Evolutionary conservation across 2,113 vertebrate species (phyloP), one percentile per base, ranked within the genome.

Genomic region (Planiliza haematocheilus): DNA sequence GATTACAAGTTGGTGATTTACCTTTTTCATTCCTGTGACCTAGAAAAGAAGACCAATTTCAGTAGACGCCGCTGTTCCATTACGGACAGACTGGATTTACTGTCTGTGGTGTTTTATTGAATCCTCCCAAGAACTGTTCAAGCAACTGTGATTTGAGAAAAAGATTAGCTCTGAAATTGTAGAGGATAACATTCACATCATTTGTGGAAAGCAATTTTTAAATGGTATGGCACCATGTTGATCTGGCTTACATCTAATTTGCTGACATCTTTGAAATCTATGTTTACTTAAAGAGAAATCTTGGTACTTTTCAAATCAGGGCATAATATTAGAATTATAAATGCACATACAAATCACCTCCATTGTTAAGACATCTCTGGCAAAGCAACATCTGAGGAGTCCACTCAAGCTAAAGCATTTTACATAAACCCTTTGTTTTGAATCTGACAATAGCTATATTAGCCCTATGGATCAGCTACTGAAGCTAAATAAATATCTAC

Each of bases 1-100:
- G 88, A 93, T 92, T 89, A 91, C 86, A 82, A 82, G 71, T 70
- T 77, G 69, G 82, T 88, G 82, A 90, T 91, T 89, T 88, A 84
- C 85, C 70, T 86, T 82, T 85, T 88, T 89, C 66, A 85, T 89
- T 89, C 81, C 68, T 62, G 82, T 86, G 85, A 90, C 88, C 83
- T 83, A 81, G 77, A 89, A 86, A 84, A 61, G 56, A 56, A 63
- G 70, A 73, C 53, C 89, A 76, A 77, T 85, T 88, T 86, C 64
- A 42, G 50, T 36, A 36, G 45, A 57, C 4, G 41, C 75, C 75
- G 83, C 72, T 49, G 55, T 70, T 84, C 43, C 70, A 6, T 39
- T 21, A 65, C 58, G 71, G 70, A 72, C 63, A 43, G 57, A 72
- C 61, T 39, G 74, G 50, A 84, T 89, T 85, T 73, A 80, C 74